phyloP scores from a whole-genome alignment of 2,797 vertebrate genomes.

The Clarias laeviceps region DNA sequence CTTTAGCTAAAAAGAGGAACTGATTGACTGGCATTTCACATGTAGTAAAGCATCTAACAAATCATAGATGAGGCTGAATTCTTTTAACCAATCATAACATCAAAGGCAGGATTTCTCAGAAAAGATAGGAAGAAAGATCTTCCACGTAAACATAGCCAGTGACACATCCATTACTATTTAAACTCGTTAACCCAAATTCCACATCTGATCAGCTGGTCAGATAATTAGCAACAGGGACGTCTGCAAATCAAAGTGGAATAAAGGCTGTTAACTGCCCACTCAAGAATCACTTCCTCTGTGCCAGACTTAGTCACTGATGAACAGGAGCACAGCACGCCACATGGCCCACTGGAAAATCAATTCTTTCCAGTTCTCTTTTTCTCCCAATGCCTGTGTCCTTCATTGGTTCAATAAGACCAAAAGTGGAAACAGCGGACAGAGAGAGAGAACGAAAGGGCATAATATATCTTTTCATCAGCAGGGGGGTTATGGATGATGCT shows the following conservation, averaged over 20 bases:
- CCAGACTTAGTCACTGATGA: conserved; percentile 33
- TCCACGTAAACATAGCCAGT: no score
- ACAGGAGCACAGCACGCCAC: conserved; percentile 61
- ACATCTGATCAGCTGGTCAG: not conserved
- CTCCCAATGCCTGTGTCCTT: conserved; percentile 63
- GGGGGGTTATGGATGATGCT: not conserved
- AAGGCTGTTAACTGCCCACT: conserved; percentile 24
- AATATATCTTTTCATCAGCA: not conserved
- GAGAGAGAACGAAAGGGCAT: conserved; percentile 14
- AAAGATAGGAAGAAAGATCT: no score
- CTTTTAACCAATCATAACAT: no score
- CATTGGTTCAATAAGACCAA: conserved; percentile 50
- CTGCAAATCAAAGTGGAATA: conserved; percentile 12
- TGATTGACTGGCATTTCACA: no score
- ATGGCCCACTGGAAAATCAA: conserved; percentile 69
- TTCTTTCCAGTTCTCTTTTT: conserved; percentile 60
- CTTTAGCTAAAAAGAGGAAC: no score
- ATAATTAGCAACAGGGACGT: conserved; percentile 28
- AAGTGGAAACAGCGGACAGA: conserved; percentile 23
- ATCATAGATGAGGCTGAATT: no score
- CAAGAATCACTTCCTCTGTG: conserved; percentile 24
- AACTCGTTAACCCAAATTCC: not conserved
- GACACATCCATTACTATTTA: not conserved
- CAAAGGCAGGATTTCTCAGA: no score
- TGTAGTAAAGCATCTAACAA: no score